Evolutionary conservation across 2,113 vertebrate genomes (phyloP).

Genomic region (Electrona antarctica): DNA sequence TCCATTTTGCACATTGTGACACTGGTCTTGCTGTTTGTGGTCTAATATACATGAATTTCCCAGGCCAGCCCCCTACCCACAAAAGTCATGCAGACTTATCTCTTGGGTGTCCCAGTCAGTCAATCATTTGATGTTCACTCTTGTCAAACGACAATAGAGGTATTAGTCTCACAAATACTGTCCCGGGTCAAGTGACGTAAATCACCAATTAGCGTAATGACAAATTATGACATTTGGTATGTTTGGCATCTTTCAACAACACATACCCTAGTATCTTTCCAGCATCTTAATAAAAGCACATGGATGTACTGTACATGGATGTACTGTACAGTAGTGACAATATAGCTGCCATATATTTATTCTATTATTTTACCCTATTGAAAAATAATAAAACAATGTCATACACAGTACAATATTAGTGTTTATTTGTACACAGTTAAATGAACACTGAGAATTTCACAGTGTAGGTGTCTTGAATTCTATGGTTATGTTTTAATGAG

Average conservation of each 20-base stretch:
- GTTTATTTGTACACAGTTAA: too few relatives aligned
- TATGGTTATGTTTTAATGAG: neutral
- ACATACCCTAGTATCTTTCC: neutral
- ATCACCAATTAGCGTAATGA: constrained; percentile 41
- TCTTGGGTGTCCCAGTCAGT: constrained; percentile 40
- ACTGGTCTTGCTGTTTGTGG: neutral
- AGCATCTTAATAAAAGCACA: neutral
- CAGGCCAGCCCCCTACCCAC: constrained; percentile 37
- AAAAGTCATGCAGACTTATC: constrained; percentile 49
- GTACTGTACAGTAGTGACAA: neutral
- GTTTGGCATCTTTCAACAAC: neutral
- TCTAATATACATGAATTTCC: constrained; percentile 25
- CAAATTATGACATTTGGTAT: constrained; percentile 57
- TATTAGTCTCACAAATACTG: constrained; percentile 29
- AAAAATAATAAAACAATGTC: neutral
- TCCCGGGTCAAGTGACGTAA: constrained; percentile 30
- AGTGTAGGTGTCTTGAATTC: neutral
- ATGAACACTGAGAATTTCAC: neutral
- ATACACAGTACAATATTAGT: too few relatives aligned
- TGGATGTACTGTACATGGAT: too few relatives aligned
- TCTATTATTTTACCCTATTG: neutral
- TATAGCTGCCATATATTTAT: neutral
- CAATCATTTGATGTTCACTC: constrained; percentile 18
- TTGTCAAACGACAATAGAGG: constrained; percentile 48
- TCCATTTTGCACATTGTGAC: constrained; percentile 42